Conservation (phyloP, 1,140 invertebrate genomes). For the Homarus americanus region DNA sequence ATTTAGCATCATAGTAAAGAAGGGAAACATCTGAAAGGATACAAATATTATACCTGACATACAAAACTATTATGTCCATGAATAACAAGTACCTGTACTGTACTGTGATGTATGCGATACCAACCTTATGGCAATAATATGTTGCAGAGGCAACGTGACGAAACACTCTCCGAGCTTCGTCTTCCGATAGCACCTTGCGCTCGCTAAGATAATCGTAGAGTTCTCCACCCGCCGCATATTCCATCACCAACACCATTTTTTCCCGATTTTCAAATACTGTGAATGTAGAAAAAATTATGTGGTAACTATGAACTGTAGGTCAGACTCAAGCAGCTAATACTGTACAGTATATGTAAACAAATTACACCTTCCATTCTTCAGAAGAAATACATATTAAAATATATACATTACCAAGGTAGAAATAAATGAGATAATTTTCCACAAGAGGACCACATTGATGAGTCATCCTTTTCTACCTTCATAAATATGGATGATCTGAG, state of each 20-base stretch:
- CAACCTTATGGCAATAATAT: constrained; percentile 97
- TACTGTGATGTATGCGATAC: too few relatives aligned
- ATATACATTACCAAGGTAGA: too few relatives aligned
- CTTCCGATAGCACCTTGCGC: constrained; percentile 92
- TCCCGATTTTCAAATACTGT: constrained; percentile 98
- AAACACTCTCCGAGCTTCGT: constrained; percentile 96
- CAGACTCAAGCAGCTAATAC: background rate
- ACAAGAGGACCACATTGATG: too few relatives aligned
- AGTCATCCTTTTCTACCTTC: constrained; percentile 86
- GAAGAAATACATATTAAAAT: too few relatives aligned
- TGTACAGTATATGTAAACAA: background rate
- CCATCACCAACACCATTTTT: constrained; percentile 99
- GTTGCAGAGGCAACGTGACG: constrained; percentile 98
- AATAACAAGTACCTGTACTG: too few relatives aligned
- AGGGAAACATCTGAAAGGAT: too few relatives aligned
- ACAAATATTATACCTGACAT: too few relatives aligned
- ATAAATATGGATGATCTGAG: constrained; percentile 99
- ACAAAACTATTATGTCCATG: too few relatives aligned
- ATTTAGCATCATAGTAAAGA: too few relatives aligned
- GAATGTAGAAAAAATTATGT: constrained; percentile 76
- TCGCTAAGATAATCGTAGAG: constrained; percentile 98
- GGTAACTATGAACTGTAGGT: background rate
- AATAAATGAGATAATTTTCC: too few relatives aligned
- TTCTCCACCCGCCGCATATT: constrained; percentile 98
- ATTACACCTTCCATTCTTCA: background rate